A percentile compares a stretch with the other conserved stretches of the same genome.
These are phyloP conservation scores for Marmota flaviventris DNA, from an alignment of 2,113 vertebrate species.

Conservation along the genomic window DNA sequence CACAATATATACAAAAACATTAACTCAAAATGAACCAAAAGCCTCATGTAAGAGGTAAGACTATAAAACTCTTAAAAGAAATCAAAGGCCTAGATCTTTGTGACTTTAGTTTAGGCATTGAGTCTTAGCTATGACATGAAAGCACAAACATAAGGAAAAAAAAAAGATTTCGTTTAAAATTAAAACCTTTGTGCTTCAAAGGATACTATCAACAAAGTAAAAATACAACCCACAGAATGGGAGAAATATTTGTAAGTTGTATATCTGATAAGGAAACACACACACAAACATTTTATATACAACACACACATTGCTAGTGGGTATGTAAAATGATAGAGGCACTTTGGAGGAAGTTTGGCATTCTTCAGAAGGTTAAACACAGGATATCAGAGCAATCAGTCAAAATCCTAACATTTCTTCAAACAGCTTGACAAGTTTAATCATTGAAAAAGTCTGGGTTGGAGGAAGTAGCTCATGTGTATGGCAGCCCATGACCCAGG, in stretches of 20 bases:
- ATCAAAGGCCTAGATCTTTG: neutral
- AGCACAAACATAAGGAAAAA: neutral
- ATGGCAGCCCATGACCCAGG: neutral
- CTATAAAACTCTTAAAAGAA: neutral
- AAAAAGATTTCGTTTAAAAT: constrained; percentile 12
- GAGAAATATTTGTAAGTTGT: neutral
- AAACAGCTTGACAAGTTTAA: neutral
- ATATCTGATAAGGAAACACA: neutral
- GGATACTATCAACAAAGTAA: neutral
- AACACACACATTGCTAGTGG: neutral
- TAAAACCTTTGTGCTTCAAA: neutral
- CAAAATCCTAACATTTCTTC: constrained; percentile 44
- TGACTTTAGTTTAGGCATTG: neutral
- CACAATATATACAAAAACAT: neutral
- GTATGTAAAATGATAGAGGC: neutral
- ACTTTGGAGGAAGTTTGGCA: neutral
- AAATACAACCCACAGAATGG: neutral
- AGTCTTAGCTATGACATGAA: neutral
- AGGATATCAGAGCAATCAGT: neutral
- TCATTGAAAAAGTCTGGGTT: neutral
- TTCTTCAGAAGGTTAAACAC: neutral
- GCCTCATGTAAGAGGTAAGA: neutral
- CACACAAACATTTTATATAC: neutral
- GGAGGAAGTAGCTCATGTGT: neutral
- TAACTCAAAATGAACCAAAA: neutral